Percentiles rank a stretch among this genome's conserved stretches.
These are phyloP conservation scores for Melikaiella ostensackeni DNA, from an alignment of 2,888 invertebrate genomes.

Conservation along the genomic window DNA sequence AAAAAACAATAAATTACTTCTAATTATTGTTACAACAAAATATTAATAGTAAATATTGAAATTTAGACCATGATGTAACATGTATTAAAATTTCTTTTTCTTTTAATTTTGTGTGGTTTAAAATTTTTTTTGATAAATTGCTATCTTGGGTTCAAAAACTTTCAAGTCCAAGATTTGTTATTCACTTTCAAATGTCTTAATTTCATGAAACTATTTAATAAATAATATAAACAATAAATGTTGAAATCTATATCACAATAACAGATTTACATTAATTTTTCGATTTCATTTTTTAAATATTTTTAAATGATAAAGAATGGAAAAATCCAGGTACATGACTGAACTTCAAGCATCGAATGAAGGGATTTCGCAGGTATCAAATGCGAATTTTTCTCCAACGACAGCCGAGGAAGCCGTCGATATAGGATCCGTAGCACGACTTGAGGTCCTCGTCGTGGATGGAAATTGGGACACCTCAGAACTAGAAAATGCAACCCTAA, in stretches of 20 bases:
- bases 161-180: too few relatives aligned
- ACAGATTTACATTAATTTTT: not conserved
- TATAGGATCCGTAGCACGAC: constrained; percentile 65
- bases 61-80: too few relatives aligned
- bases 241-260: not conserved
- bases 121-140: too few relatives aligned
- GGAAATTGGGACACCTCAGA: constrained; percentile 66
- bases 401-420: constrained; percentile 56
- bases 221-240: not conserved
- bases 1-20: too few relatives aligned
- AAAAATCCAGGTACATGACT: constrained; percentile 44
- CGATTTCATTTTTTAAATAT: not conserved
- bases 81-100: too few relatives aligned
- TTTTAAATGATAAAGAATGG: not conserved
- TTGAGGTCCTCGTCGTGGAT: constrained; percentile 74
- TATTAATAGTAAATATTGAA: too few relatives aligned
- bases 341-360: constrained; percentile 59
- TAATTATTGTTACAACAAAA: too few relatives aligned
- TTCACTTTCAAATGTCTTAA: too few relatives aligned
- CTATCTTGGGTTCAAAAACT: too few relatives aligned
- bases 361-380: constrained; percentile 43
- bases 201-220: not conserved
- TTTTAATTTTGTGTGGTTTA: too few relatives aligned
- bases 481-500: constrained; percentile 46
- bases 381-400: constrained; percentile 43